Base-by-base conservation (phyloP, 2,113 vertebrate genomes). In the Tichodroma muraria region DNA sequence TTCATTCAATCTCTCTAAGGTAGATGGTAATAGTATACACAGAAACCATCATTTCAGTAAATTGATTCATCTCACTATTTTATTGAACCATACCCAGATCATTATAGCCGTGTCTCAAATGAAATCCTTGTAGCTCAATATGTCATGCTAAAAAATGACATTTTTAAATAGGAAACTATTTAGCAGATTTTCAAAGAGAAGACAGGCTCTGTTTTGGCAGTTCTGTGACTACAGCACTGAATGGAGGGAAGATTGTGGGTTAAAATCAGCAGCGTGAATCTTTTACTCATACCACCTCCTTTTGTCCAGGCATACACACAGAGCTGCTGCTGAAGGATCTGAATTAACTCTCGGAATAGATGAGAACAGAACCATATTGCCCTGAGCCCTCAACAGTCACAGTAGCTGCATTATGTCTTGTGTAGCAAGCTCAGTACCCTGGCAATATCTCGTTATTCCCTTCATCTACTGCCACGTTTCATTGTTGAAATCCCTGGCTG, bases 101-200 rank as follows among this genome's bases (percentile, higher is more conserved):
- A 77, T 92, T 94, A 95, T 15, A 90, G 35, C 42, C 44, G 33
- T 45, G 28, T 89, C 89, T 87, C 65, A 89, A 77, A 69, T 86
- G 61, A 96, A 96, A 96, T 94, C 77, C 27, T 86, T 79, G 53
- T 82, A 91, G 59, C 59, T 89, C 22, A 21, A 95, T 57, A 92
- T 88, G 59, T n/a, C 11, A 82, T 54, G 60, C 23, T 65, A 84
- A 83, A 33, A 89, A 89, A 42, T 72, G 7, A 64, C 21, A 80
- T 95, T 91, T n/a, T 80, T 93, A 93, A 92, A 93, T 47, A 63
- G 59, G 40, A 88, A 88, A 82, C 15, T 44, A 31, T 64, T 80
- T 70, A 94, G 66, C 16, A 85, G 33, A 20, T 91, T 81, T 75
- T 72, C 49, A 53, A 84, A 81, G 38, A 71, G n/a, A 88, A 76